Percentiles rank a stretch among this genome's conserved stretches.
Evolutionary conservation across 2,888 invertebrate genomes (phyloP).

Genomic region (Drosophila flavopinicola): DNA sequence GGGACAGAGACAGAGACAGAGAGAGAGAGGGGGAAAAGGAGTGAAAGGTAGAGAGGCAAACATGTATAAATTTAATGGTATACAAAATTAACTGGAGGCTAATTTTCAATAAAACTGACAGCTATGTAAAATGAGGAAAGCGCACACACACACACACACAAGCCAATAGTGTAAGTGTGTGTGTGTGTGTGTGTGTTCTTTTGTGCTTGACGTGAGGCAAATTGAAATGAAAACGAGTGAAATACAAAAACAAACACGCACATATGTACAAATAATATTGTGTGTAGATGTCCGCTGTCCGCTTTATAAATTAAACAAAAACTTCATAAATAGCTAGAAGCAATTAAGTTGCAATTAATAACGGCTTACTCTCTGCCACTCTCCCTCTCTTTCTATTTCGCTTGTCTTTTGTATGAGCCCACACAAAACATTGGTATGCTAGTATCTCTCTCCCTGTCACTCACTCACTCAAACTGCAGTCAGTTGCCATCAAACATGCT

Average conservation of each 20-base stretch:
- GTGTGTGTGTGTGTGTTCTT: conserved; percentile 42
- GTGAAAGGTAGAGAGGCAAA: conserved; percentile 18
- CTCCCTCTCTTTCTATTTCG: background rate
- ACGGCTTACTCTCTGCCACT: conserved; percentile 40
- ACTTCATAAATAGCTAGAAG: conserved; percentile 74
- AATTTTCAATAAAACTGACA: conserved; percentile 81
- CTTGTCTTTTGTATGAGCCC: conserved; percentile 39
- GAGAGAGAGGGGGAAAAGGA: background rate
- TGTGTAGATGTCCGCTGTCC: conserved; percentile 40
- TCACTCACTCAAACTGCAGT: conserved; percentile 49
- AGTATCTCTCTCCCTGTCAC: conserved; percentile 1
- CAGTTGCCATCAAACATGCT: conserved; percentile 67
- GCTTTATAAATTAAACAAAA: conserved; percentile 77
- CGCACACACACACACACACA: conserved; percentile 23
- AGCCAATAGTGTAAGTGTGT: background rate
- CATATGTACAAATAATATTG: conserved; percentile 30
- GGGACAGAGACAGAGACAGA: background rate
- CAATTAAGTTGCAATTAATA: conserved; percentile 76
- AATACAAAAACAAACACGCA: conserved; percentile 49
- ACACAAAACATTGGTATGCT: conserved; percentile 25
- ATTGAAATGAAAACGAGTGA: conserved; percentile 61
- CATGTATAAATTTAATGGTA: conserved; percentile 74
- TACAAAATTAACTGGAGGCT: conserved; percentile 77
- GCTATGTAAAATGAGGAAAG: conserved; percentile 60
- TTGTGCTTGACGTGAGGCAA: conserved; percentile 59